These are phyloP conservation scores for Rhinichthys klamathensis DNA, from an alignment of 2,113 vertebrate species.

Conservation along the genomic window DNA sequence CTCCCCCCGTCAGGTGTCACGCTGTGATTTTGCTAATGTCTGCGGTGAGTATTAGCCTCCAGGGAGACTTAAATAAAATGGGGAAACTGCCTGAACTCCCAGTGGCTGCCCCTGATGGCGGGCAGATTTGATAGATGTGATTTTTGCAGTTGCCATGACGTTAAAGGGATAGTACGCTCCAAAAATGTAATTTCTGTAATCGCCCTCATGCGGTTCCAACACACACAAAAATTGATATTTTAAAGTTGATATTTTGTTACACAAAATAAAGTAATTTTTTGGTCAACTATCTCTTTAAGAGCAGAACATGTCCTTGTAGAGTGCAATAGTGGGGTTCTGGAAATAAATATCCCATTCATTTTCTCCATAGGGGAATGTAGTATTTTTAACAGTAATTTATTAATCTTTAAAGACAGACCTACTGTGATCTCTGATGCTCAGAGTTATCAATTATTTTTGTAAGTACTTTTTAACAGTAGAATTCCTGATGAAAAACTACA, in stretches of 20 bases:
- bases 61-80: conserved; percentile 37
- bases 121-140: conserved; percentile 64
- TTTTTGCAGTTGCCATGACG: conserved; percentile 49
- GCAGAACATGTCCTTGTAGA: background rate
- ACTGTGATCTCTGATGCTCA: too few species aligned
- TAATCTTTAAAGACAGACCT: background rate
- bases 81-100: conserved; percentile 40
- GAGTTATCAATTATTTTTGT: too few species aligned
- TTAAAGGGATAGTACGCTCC: conserved; percentile 25
- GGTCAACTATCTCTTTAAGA: background rate
- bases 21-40: conserved; percentile 50
- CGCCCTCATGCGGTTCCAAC: background rate
- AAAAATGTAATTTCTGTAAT: background rate
- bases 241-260: background rate
- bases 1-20: background rate
- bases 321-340: background rate
- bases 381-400: background rate
- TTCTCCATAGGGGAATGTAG: too few species aligned
- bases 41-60: conserved; percentile 23
- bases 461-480: background rate
- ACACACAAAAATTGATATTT: background rate
- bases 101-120: conserved; percentile 53
- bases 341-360: background rate
- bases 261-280: background rate
- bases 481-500: background rate